Evolutionary conservation across 1,140 invertebrate species (phyloP), one percentile per base, ranked within the genome.

Genomic region (Cherax destructor): DNA sequence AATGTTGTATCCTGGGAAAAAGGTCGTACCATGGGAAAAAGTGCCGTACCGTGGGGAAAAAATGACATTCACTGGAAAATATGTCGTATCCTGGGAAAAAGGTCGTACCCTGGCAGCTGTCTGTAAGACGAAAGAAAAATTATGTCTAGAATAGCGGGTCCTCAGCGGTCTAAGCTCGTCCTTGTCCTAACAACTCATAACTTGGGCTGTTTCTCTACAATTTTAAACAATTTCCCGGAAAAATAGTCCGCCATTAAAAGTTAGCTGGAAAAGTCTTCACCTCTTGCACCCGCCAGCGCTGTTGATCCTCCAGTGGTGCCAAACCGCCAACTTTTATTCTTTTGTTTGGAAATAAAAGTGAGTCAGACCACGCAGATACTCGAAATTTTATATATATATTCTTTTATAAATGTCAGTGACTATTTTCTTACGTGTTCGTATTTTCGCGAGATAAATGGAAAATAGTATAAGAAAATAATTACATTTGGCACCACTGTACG

Each of bases 231-330:
- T 74, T 74, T 74, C 69, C 65, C 24, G 7, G n/a, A 24, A 74
- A 74, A 74, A 74, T 24, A 24, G 24, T 24, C 69, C n/a, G 69
- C 69, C 69, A 74, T 74, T 74, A 74, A 74, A 74, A 74, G 69
- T 74, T 74, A 74, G 69, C n/a, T 30, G 69, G 69, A 74, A 74
- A 74, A 74, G 69, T 74, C 69, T 74, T 74, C 69, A 74, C 69
- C 69, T 74, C 69, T 74, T 74, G 24, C 69, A n/a, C 5, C 69
- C 69, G 69, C 69, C 69, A 74, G 69, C 69, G 1, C n/a, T 30
- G n/a, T 21, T 30, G n/a, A 24, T 13, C n/a, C 11, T 5, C 6
- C 61, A 21, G 61, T 4, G 10, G 0, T 65, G 61, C 61, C 61
- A 13, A 65, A 65, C 18, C 18, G 61, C 61, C 61, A 65, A 65